phyloP scores from a whole-genome alignment of 2,797 vertebrate genomes.

The Heterohyrax brucei region DNA sequence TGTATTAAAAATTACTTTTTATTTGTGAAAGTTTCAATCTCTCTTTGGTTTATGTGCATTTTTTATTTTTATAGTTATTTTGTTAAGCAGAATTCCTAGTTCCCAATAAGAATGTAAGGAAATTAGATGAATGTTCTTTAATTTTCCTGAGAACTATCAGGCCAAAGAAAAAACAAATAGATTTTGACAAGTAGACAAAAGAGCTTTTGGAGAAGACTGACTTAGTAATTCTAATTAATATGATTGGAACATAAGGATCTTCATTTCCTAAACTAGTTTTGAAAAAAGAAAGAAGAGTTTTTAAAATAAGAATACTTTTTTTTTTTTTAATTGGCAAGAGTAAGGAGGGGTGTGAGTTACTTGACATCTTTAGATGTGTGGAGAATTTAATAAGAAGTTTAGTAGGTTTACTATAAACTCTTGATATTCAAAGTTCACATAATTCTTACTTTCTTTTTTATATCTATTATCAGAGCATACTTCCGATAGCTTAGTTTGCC shows the following conservation, averaged over 20 bases:
- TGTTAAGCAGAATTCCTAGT: conserved; percentile 70
- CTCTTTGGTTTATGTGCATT: conserved; percentile 47
- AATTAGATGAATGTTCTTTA: conserved; percentile 53
- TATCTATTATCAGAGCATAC: conserved; percentile 67
- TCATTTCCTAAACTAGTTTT: conserved; percentile 61
- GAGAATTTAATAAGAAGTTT: conserved; percentile 76
- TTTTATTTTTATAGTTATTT: conserved; percentile 38
- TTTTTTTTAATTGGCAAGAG: conserved; percentile 64
- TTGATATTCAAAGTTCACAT: conserved; percentile 72
- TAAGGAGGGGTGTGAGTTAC: conserved; percentile 68
- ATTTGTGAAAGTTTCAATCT: conserved; percentile 11
- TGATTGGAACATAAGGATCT: conserved; percentile 46
- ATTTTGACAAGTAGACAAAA: conserved; percentile 69
- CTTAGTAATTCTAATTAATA: conserved; percentile 75
- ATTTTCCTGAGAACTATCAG: conserved; percentile 66
- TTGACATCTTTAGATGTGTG: conserved; percentile 60
- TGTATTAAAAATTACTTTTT: conserved; percentile 14
- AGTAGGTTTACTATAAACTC: conserved; percentile 72
- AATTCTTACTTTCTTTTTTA: conserved; percentile 72
- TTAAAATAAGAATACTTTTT: conserved; percentile 59
- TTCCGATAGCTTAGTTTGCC: conserved; percentile 69
- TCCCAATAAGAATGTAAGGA: conserved; percentile 54
- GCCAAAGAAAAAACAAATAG: conserved; percentile 49
- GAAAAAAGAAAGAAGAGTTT: conserved; percentile 41
- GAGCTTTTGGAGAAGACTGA: conserved; percentile 63